A percentile compares a stretch with the other conserved stretches of the same genome.
Evolutionary conservation across 2,797 vertebrate species (phyloP).

Genomic region (Scomberomorus guttatus): DNA sequence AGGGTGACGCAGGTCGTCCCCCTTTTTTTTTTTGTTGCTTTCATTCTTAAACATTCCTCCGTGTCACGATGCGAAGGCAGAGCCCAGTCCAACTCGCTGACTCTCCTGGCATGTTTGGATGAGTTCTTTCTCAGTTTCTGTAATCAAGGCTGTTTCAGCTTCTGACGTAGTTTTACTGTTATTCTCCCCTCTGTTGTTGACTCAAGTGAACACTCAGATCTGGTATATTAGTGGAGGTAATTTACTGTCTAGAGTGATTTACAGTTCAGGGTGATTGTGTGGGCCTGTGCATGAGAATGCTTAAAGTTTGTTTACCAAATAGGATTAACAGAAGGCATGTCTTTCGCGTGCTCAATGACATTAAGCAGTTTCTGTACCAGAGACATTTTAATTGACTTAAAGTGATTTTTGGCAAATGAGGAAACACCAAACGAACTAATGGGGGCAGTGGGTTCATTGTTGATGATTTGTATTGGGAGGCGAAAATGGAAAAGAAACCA

Average conservation of each 20-base stretch:
- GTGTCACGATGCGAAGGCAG: slow-evolving; percentile 71
- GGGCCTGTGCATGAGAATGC: slow-evolving; percentile 55
- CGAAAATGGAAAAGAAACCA: slow-evolving; percentile 66
- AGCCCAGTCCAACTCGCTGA: slow-evolving; percentile 69
- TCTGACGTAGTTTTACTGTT: slow-evolving; percentile 72
- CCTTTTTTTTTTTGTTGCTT: slow-evolving; percentile 58
- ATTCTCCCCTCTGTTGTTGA: slow-evolving; percentile 70
- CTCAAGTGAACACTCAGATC: slow-evolving; percentile 67
- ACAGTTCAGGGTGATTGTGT: slow-evolving; percentile 51
- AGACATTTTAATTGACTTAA: slow-evolving; percentile 60
- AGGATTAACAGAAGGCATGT: slow-evolving; percentile 59
- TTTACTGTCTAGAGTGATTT: slow-evolving; percentile 72
- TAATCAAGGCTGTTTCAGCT: slow-evolving; percentile 74
- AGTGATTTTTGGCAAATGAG: slow-evolving; percentile 67
- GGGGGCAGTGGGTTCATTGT: slow-evolving; percentile 56
- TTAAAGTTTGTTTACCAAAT: slow-evolving; percentile 68
- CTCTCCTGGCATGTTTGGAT: slow-evolving; percentile 74
- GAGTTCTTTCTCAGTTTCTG: slow-evolving; percentile 76
- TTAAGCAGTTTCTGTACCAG: slow-evolving; percentile 54
- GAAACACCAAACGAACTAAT: slow-evolving; percentile 46
- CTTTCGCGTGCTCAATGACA: slow-evolving; percentile 58
- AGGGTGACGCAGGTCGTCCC: slow-evolving; percentile 82
- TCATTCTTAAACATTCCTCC: slow-evolving; percentile 78
- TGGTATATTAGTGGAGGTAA: slow-evolving; percentile 70
- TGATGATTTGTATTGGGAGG: slow-evolving; percentile 58